Percentiles rank a stretch among this genome's conserved stretches.
Conservation (phyloP, 2,113 vertebrate genomes). For the Dromiciops gliroides region DNA sequence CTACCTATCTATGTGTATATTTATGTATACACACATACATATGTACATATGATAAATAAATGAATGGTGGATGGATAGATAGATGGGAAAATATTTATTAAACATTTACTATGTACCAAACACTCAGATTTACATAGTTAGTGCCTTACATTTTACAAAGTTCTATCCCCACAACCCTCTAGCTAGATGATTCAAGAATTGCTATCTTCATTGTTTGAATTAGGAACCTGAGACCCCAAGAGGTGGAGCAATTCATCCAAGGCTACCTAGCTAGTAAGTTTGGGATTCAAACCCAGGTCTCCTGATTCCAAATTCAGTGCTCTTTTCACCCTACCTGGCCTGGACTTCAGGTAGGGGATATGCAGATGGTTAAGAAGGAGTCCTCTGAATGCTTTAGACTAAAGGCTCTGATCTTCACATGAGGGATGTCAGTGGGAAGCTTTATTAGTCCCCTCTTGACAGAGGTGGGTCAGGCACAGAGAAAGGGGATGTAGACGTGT, state of each 20-base stretch:
- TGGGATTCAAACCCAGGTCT: neutral
- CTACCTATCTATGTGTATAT: too few relatives aligned
- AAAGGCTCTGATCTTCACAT: neutral
- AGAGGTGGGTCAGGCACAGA: neutral
- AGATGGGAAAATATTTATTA: neutral
- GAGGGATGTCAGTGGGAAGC: neutral
- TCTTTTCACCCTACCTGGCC: neutral
- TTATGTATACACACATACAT: too few relatives aligned
- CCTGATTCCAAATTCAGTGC: neutral
- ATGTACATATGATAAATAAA: neutral
- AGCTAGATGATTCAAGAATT: neutral
- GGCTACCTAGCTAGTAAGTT: neutral
- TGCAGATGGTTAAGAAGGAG: neutral
- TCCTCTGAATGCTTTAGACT: neutral
- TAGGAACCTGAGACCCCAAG: constrained; percentile 2
- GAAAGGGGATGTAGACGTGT: neutral
- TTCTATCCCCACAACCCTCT: neutral
- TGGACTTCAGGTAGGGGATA: neutral
- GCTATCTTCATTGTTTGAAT: neutral
- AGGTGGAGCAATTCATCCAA: neutral
- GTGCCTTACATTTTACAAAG: neutral
- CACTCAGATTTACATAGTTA: neutral
- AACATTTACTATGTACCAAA: neutral
- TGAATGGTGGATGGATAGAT: neutral
- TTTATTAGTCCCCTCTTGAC: neutral